Evolutionary conservation across 2,888 invertebrate genomes (phyloP).

Genomic region (Drosophila stalkeri): DNA sequence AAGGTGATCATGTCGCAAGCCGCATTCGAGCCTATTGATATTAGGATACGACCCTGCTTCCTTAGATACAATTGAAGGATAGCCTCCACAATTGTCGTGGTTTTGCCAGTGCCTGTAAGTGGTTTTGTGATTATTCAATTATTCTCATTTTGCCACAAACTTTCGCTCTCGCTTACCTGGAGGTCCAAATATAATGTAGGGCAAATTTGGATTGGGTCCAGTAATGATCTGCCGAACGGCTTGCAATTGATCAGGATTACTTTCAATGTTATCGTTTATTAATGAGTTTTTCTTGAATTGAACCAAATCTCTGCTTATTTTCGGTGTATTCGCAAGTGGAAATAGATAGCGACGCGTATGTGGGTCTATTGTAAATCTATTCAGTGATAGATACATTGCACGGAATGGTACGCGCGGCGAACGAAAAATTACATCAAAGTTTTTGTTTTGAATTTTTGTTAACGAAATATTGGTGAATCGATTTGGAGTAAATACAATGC

Average conservation of each 20-base stretch:
- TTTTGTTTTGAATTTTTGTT: background rate
- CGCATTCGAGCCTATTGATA: constrained; percentile 90
- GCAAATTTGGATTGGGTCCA: constrained; percentile 88
- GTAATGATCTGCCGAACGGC: constrained; percentile 89
- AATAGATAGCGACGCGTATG: constrained; percentile 59
- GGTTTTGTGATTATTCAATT: background rate
- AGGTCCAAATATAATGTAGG: constrained; percentile 95
- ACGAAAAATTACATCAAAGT: constrained; percentile 57
- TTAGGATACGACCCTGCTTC: constrained; percentile 86
- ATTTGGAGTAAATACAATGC: background rate
- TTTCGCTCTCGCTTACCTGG: constrained; percentile 87
- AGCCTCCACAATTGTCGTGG: constrained; percentile 89
- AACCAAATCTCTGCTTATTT: background rate
- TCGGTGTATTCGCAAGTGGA: constrained; percentile 30
- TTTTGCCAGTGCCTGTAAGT: constrained; percentile 89
- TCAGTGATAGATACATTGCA: constrained; percentile 71
- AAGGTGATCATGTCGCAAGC: constrained; percentile 89
- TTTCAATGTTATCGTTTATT: constrained; percentile 83
- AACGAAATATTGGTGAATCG: accelerated
- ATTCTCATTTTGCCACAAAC: background rate
- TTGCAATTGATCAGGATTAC: constrained; percentile 87
- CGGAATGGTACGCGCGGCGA: constrained; percentile 56
- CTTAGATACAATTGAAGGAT: constrained; percentile 87
- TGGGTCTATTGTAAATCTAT: constrained; percentile 41
- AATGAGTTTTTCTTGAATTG: constrained; percentile 18